Base-by-base conservation (phyloP, 64 coral and sea anemone genomes). In the Orbicella faveolata region DNA sequence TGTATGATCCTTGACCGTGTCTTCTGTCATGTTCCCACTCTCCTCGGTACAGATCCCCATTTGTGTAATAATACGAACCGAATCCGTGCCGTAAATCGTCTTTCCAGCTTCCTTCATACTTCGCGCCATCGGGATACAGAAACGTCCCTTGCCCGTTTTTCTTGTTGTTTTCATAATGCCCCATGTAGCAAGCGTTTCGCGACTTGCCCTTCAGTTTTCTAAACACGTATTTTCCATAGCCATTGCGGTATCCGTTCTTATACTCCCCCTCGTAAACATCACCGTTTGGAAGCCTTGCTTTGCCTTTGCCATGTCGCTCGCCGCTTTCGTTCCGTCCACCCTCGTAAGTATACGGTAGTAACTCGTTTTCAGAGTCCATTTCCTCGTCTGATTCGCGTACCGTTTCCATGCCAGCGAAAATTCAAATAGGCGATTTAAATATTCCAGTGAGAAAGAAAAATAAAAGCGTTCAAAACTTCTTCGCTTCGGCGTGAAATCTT, bases 101-200 rank as follows among this genome's bases (percentile, higher is more conserved):
- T 52, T 83, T 93, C 97, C 97, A 99, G 84, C 92, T 80, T 18
- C 97, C 97, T 61, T 96, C 91, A 75, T 96, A 99, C 79, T 99
- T 99, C 34, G 97, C 94, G 17, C 97, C 97, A 57, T 99, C 96
- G 0, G 96, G 96, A 63, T 98, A 98, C 53, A 98, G 83, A 54
- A 98, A 98, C 9, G 96, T 98, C 3, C 96, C 96, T 76, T 98
- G 93, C 21, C 96, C 96, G 88, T 98, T 98, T 87, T 98, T 98
- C 90, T 98, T 98, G 86, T 95, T 95, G 76, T 90, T 95, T 37
- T 91, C 94, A 36, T 99, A 99, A 76, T 90, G 93, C 0, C 97
- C 97, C 61, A 93, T 84, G 21, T 99, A 99, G 13, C 97, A 93
- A 9, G 97, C 97, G 59, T 92, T 96, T 68, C 95, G 74, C n/a